A percentile compares a stretch with the other conserved stretches of the same genome.
Conservation (phyloP, 2,888 invertebrate genomes). For the Dilophus febrilis region DNA sequence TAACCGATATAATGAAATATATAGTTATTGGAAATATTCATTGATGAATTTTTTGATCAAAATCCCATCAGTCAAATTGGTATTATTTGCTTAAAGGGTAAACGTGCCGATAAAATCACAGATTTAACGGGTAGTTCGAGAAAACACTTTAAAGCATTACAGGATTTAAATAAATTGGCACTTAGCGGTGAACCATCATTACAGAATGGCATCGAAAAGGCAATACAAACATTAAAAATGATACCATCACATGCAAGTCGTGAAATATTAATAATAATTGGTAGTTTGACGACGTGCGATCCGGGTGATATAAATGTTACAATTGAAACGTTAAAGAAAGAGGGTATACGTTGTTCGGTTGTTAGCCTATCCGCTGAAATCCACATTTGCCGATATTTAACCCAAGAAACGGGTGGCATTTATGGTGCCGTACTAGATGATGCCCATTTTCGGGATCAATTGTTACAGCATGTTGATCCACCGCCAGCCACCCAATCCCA, state of each 20-base stretch:
- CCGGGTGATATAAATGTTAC: conserved; percentile 81
- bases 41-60: conserved; percentile 95
- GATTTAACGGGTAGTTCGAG: conserved; percentile 77
- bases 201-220: conserved; percentile 87
- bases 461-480: conserved; percentile 48
- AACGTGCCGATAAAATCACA: conserved; percentile 81
- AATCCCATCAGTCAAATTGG: conserved; percentile 98
- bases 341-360: conserved; percentile 81
- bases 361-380: conserved; percentile 94
- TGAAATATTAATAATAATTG: conserved; percentile 82
- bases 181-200: conserved; percentile 88
- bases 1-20: conserved; percentile 4
- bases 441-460: conserved; percentile 49
- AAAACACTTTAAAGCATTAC: conserved; percentile 52
- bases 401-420: conserved; percentile 70
- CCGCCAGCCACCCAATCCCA: conserved; percentile 53
- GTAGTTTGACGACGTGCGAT: conserved; percentile 92
- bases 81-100: conserved; percentile 76
- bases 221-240: conserved; percentile 64
- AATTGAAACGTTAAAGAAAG: conserved; percentile 55
- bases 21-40: conserved; percentile 76
- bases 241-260: conserved; percentile 89
- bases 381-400: conserved; percentile 71
- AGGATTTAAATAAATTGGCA: conserved; percentile 40
- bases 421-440: conserved; percentile 80